Evolutionary conservation across 2,113 vertebrate genomes (phyloP), one percentile per base, ranked within the genome.

Genomic region (Psophia crepitans): DNA sequence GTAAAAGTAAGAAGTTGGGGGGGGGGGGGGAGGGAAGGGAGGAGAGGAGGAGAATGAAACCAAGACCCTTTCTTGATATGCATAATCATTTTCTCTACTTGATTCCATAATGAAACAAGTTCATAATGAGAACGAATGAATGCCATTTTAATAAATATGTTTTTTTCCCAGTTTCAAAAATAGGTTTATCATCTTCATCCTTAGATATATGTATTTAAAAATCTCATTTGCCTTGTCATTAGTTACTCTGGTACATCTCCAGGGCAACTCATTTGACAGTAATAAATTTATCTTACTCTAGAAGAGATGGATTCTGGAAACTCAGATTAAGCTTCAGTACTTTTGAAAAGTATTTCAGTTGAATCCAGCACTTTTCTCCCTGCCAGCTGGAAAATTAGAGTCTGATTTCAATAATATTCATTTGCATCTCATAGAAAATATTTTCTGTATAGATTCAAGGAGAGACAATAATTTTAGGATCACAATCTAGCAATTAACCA

Each of bases 391-490:
- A 33, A 95, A 89, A 95, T 90, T 78, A 73, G 53, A 86, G 92
- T 79, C 83, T 76, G 43, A 84, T 95, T 96, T 95, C 49, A 94
- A 71, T 83, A 91, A 68, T 68, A 89, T 75, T 71, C 30, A 93
- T 92, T 95, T 91, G 8, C 66, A 83, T 94, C 58, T 92, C 39
- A 48, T 49, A 86, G 49, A 93, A 96, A 91, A 90, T 90, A 95
- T 89, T 89, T 93, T 81, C 46, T 64, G 27, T 58, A 41, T 41
- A 63, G 65, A 63, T 23, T 85, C 63, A 89, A 88, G 68, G 35
- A 92, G 12, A 94, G n/a, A 78, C 49, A 95, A 90, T 70, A 89
- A 84, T 90, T 93, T 88, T 69, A 75, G 88, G 39, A 90, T 75
- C 74, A 87, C 27, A 90, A 71, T 93, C 60, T 84, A 93, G 17